These are phyloP conservation scores for Sus cebifrons DNA, from an alignment of 2,797 vertebrate genomes.

Conservation along the genomic window DNA sequence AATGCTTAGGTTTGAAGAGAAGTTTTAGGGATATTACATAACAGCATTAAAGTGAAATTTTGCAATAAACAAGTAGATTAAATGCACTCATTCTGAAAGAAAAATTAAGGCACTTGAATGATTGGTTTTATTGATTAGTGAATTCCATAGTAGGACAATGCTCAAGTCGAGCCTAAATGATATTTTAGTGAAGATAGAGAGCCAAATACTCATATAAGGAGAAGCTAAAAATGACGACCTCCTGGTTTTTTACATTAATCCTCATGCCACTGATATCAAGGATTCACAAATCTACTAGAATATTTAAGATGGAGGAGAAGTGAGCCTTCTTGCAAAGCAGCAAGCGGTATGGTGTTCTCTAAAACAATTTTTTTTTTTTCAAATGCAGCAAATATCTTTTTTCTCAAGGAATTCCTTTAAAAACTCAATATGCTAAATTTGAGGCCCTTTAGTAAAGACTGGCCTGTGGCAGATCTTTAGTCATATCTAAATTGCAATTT, in stretches of 20 bases:
- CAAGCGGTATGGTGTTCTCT: neutral
- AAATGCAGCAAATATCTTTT: neutral
- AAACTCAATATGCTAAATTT: neutral
- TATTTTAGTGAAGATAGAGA: neutral
- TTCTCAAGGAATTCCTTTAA: neutral
- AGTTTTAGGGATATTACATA: neutral
- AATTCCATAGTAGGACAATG: neutral
- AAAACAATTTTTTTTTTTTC: slow-evolving; percentile 6
- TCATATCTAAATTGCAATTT: slow-evolving; percentile 18
- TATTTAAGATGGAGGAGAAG: slow-evolving; percentile 17
- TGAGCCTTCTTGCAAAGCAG: neutral
- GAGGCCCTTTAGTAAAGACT: neutral
- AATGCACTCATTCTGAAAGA: slow-evolving; percentile 39
- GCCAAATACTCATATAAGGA: neutral
- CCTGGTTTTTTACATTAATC: neutral
- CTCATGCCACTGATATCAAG: neutral
- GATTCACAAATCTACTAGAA: neutral
- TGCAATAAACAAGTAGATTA: neutral
- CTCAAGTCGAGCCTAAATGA: neutral
- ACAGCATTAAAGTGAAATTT: neutral
- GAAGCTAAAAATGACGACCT: neutral
- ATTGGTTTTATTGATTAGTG: neutral
- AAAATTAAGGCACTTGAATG: neutral
- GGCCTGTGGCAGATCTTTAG: neutral
- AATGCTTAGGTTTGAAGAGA: neutral